Evolutionary conservation across 2,113 vertebrate genomes (phyloP).

Genomic region (Catagonus wagneri): DNA sequence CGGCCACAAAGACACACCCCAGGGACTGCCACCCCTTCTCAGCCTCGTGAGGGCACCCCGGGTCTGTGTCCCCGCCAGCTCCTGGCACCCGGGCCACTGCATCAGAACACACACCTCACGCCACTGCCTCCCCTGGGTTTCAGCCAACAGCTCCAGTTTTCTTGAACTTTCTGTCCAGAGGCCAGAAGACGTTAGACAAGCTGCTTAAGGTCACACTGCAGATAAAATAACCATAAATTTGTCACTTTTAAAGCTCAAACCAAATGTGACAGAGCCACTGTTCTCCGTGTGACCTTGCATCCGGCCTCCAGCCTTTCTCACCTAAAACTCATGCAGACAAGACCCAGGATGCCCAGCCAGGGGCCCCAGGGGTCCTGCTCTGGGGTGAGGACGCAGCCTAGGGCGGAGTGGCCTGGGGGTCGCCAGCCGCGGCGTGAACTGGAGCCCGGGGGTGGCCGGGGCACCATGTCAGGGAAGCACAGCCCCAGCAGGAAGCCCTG

Average conservation of each 20-base stretch:
- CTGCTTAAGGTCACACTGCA: neutral
- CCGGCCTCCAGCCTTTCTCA: neutral
- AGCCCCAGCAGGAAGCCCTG: fast-evolving
- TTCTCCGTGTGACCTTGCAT: neutral
- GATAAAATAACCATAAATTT: neutral
- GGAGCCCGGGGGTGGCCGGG: neutral
- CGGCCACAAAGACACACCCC: no score
- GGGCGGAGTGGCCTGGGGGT: neutral
- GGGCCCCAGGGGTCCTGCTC: neutral
- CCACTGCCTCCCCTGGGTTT: neutral
- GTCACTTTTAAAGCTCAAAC: neutral
- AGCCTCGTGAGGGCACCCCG: neutral
- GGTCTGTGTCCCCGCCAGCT: no score
- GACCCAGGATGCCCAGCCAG: neutral
- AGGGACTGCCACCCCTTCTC: no score
- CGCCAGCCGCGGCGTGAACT: no score
- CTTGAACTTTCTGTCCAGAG: neutral
- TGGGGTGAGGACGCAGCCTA: neutral
- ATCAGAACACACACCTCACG: no score
- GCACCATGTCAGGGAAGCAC: neutral
- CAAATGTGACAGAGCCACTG: neutral
- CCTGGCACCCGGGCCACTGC: no score
- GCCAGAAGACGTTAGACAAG: neutral
- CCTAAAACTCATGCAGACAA: neutral
- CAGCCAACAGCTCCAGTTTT: neutral